These are phyloP conservation scores for Temnothorax curvispinosus DNA, from an alignment of 1,140 invertebrate genomes.

Conservation along the genomic window DNA sequence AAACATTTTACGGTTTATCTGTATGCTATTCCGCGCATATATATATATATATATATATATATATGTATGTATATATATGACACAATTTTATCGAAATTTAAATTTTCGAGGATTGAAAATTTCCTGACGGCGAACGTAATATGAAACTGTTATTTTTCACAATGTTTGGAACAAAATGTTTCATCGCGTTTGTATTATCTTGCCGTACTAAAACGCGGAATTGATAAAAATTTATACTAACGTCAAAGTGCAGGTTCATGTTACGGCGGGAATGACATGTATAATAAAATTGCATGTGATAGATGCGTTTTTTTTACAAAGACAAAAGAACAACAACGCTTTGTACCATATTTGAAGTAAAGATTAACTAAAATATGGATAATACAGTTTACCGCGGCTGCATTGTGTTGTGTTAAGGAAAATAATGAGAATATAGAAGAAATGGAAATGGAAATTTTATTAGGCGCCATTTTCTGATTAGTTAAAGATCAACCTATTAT, in stretches of 20 bases:
- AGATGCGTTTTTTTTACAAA: slow-evolving; percentile 26
- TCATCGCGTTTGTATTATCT: slow-evolving; percentile 19
- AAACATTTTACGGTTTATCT: background rate
- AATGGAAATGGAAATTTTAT: background rate
- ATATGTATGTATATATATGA: background rate
- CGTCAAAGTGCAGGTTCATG: slow-evolving; percentile 39
- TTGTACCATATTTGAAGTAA: background rate
- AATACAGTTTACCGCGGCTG: background rate
- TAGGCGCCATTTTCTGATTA: background rate
- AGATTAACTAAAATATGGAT: background rate
- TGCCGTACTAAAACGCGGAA: background rate
- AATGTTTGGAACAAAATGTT: slow-evolving; percentile 41
- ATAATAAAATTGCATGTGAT: slow-evolving; percentile 44
- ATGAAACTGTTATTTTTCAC: slow-evolving; percentile 44
- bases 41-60: background rate
- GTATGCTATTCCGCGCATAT: background rate
- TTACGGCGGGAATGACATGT: slow-evolving; percentile 41
- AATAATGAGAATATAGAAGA: background rate
- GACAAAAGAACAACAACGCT: slow-evolving; percentile 5
- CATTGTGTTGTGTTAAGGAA: background rate
- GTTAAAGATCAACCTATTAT: background rate
- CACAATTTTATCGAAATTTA: slow-evolving; percentile 41
- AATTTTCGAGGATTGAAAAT: slow-evolving; percentile 24
- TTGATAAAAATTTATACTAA: slow-evolving; percentile 55
- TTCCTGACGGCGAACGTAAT: background rate